Evolutionary conservation across 1,140 invertebrate species (phyloP).

Genomic region (Platorchestia sp.): DNA sequence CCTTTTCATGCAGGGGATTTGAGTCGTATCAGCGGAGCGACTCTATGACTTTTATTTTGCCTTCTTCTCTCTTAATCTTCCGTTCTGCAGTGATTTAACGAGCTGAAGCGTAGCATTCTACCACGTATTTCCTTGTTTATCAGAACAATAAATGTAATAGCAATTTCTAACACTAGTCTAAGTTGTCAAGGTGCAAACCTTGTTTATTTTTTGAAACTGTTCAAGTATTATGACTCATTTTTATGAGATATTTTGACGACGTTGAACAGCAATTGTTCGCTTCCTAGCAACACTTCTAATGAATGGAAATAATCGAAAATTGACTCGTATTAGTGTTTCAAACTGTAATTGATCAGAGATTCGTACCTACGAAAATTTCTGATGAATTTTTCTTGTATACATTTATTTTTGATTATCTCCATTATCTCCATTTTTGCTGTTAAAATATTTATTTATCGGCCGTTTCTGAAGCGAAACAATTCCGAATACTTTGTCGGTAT

Average conservation of each 20-base stretch:
- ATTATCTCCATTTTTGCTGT: too few species aligned
- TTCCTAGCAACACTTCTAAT: not conserved
- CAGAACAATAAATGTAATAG: not conserved
- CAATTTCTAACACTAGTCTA: not conserved
- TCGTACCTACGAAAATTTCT: not conserved
- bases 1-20: too few species aligned
- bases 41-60: too few species aligned
- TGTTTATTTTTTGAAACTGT: not conserved
- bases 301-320: not conserved
- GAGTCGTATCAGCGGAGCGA: too few species aligned
- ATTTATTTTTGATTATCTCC: too few species aligned
- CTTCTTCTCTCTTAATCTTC: too few species aligned
- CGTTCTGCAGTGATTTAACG: too few species aligned
- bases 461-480: too few species aligned
- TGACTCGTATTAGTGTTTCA: not conserved
- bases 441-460: too few species aligned
- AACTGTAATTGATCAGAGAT: too few species aligned
- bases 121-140: not conserved
- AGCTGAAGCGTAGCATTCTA: not conserved
- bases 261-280: not conserved
- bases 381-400: too few species aligned
- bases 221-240: not conserved
- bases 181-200: not conserved
- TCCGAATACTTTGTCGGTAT: too few species aligned
- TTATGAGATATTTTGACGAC: not conserved